These are phyloP conservation scores for Phocoena phocoena DNA, from an alignment of 2,113 vertebrate genomes.

Conservation along the genomic window DNA sequence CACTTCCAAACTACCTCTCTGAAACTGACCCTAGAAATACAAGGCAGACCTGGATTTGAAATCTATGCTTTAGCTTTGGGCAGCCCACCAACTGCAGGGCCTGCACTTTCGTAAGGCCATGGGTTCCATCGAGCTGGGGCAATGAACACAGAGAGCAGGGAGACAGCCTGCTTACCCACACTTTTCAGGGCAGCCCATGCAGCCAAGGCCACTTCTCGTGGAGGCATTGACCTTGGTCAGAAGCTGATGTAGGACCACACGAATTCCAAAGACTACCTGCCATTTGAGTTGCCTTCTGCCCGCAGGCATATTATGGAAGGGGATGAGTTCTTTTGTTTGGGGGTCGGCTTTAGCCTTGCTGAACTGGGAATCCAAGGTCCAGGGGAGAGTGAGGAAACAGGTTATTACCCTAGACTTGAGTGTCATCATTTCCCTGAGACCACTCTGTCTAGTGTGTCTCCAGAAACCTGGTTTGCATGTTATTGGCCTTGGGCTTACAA, in stretches of 20 bases:
- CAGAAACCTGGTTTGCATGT: slow-evolving; percentile 15
- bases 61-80: not conserved
- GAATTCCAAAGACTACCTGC: not conserved
- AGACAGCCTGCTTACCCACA: not conserved
- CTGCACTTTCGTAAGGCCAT: not conserved
- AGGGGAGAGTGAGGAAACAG: not conserved
- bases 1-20: not conserved
- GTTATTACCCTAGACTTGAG: not conserved
- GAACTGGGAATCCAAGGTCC: not conserved
- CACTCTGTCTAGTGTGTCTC: not conserved
- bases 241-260: not conserved
- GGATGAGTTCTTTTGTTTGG: not conserved
- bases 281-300: not conserved
- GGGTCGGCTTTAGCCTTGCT: not conserved
- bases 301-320: not conserved
- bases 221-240: not conserved
- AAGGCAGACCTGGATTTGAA: not conserved
- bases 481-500: slow-evolving; percentile 38
- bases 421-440: not conserved
- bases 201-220: not conserved
- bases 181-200: not conserved
- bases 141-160: not conserved
- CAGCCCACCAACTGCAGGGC: not conserved
- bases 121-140: not conserved
- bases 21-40: not conserved